Evolutionary conservation across 2,797 vertebrate genomes (phyloP).

Genomic region (Melanitta fusca): DNA sequence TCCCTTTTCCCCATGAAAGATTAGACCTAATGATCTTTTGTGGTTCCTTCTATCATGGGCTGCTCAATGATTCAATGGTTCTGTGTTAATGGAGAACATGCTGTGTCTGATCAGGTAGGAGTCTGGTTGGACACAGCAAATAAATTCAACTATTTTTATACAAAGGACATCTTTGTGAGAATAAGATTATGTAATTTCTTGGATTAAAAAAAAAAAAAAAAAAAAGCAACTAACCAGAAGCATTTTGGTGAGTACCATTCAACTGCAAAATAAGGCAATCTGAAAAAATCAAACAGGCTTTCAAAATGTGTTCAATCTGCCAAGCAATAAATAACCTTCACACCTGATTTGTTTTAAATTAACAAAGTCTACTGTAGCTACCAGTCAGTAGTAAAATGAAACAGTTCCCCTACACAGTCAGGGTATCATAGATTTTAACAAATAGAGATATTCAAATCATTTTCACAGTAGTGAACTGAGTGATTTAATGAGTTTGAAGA

Average conservation of each 20-base stretch:
- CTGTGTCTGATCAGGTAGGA: background rate
- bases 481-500: conserved; percentile 73
- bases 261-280: background rate
- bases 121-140: background rate
- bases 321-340: conserved; percentile 67
- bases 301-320: conserved; percentile 29
- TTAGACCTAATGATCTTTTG: background rate
- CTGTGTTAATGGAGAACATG: background rate
- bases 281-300: background rate
- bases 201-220: background rate
- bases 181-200: background rate
- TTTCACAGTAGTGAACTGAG: conserved; percentile 67
- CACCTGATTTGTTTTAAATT: conserved; percentile 69
- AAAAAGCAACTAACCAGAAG: background rate
- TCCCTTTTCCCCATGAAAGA: no score
- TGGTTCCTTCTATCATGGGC: background rate
- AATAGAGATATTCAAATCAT: conserved; percentile 68
- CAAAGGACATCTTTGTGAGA: background rate
- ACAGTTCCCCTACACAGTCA: conserved; percentile 34
- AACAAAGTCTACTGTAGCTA: conserved; percentile 48
- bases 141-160: background rate
- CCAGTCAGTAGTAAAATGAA: conserved; percentile 46
- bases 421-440: conserved; percentile 62
- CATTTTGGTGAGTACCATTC: background rate
- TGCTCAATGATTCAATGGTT: background rate